Evolutionary conservation across 2,888 invertebrate genomes (phyloP).

Genomic region (Amphipyra berbera): DNA sequence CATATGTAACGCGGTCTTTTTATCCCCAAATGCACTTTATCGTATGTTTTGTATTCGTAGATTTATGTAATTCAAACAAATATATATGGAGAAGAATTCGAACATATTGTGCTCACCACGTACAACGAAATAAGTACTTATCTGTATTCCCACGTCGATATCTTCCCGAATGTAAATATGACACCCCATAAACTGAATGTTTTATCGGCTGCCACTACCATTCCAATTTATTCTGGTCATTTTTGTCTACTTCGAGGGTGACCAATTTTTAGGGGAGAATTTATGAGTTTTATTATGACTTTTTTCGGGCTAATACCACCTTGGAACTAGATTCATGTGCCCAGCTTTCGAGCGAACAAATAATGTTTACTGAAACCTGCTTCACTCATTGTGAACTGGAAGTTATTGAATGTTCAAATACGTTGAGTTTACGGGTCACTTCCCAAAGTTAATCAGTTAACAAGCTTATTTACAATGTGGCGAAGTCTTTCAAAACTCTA

Average conservation of each 20-base stretch:
- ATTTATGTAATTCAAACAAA: slow-evolving; percentile 46
- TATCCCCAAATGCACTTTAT: slow-evolving; percentile 33
- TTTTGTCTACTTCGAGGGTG: slow-evolving; percentile 87
- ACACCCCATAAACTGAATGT: slow-evolving; percentile 89
- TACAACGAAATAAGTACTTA: slow-evolving; percentile 71
- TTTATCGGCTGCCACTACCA: slow-evolving; percentile 88
- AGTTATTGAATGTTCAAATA: slow-evolving; percentile 43
- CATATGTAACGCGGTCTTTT: slow-evolving; percentile 37
- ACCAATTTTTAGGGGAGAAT: slow-evolving; percentile 86
- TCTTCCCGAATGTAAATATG: slow-evolving; percentile 88
- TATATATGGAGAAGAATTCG: slow-evolving; percentile 54
- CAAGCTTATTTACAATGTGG: slow-evolving; percentile 45
- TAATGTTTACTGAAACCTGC: slow-evolving; percentile 53
- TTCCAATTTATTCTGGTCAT: slow-evolving; percentile 90
- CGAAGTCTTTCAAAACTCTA: slow-evolving; percentile 42
- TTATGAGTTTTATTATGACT: slow-evolving; percentile 81
- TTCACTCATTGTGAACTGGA: slow-evolving; percentile 33
- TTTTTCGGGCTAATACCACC: slow-evolving; percentile 77
- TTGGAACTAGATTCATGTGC: slow-evolving; percentile 65
- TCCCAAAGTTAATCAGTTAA: slow-evolving; percentile 46
- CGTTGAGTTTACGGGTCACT: slow-evolving; percentile 43
- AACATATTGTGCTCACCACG: slow-evolving; percentile 66
- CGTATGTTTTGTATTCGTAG: slow-evolving; percentile 28
- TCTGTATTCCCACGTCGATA: slow-evolving; percentile 83
- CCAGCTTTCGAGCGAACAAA: slow-evolving; percentile 52